phyloP scores from a whole-genome alignment of 2,797 vertebrate species.

The Argyrosomus regius region DNA sequence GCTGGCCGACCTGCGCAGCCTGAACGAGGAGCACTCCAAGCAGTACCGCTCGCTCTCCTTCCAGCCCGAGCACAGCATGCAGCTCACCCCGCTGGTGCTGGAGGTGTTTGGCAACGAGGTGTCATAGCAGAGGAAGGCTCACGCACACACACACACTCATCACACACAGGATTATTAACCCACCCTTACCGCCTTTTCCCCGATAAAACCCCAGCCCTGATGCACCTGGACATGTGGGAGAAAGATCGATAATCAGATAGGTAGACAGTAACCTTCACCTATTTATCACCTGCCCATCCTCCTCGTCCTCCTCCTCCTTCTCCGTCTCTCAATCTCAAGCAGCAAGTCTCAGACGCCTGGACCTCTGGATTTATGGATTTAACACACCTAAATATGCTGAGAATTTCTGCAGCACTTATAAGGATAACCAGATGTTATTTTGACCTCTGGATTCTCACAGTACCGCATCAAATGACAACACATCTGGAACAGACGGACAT shows the following conservation, averaged over 20 bases:
- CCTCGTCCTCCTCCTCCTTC: conserved; percentile 35
- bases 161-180: conserved; percentile 55
- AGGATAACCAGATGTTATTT: conserved; percentile 49
- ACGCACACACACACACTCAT: conserved; percentile 17
- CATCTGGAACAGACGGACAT: conserved; percentile 15
- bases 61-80: conserved; percentile 93
- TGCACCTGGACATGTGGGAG: conserved; percentile 51
- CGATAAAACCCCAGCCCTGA: conserved; percentile 49
- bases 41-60: conserved; percentile 96
- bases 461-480: conserved; percentile 17
- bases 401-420: conserved; percentile 40
- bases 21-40: conserved; percentile 97
- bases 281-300: conserved; percentile 51
- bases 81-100: conserved; percentile 96
- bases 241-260: conserved; percentile 53
- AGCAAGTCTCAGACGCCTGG: conserved; percentile 38
- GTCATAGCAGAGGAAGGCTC: conserved; percentile 84
- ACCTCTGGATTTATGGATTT: conserved; percentile 58
- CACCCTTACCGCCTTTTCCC: conserved; percentile 51
- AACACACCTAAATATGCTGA: conserved; percentile 36
- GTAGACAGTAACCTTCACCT: conserved; percentile 49
- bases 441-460: conserved; percentile 37
- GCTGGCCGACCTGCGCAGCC: conserved; percentile 94
- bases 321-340: conserved; percentile 42
- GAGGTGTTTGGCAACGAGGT: conserved; percentile 97